Base-by-base conservation (phyloP, 2,888 invertebrate species). In the Microplitis manilae region DNA sequence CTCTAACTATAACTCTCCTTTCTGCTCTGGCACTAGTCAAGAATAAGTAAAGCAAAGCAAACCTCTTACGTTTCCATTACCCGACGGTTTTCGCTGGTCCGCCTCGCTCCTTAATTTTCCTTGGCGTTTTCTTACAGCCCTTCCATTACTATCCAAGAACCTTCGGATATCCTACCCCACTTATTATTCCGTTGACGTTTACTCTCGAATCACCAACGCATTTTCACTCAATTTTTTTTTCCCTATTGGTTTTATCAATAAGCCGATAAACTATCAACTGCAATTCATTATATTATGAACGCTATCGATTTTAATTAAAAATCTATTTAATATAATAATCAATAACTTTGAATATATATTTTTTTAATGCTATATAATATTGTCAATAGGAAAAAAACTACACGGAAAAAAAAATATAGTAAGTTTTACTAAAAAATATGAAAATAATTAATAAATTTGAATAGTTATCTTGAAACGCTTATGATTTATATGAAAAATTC, bases 11-110 rank as follows among this genome's bases (percentile, higher is more conserved):
- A 60, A 67, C 74, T 68, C n/a, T 70, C 59, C 73, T 77, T 79
- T 79, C 68, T 38, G 62, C 76, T 78, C 50, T 78, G 69, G 70
- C 73, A 78, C 77, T 75, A 76, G 79, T 74, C 68, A 77, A 76
- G 77, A 79, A 82, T 80, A 79, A 80, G 77, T 79, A 79, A 80
- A 80, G 81, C 78, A 79, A 80, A 81, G 78, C 81, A 79, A 81
- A 81, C 82, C 81, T 81, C 79, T 80, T 81, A 81, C 79, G 78
- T 82, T 83, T 83, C 83, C 84, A 84, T 85, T 85, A 84, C 80
- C 72, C 76, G 71, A 78, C 77, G 77, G 61, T 77, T 80, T 79
- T 77, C 80, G 65, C 80, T 72, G 73, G 73, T 77, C 81, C 70
- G 69, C 75, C 69, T 69, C 38, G 64, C 71, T 78, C 50, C 69